Evolutionary conservation across 2,113 vertebrate genomes (phyloP).

Genomic region (Alaudala cheleensis): DNA sequence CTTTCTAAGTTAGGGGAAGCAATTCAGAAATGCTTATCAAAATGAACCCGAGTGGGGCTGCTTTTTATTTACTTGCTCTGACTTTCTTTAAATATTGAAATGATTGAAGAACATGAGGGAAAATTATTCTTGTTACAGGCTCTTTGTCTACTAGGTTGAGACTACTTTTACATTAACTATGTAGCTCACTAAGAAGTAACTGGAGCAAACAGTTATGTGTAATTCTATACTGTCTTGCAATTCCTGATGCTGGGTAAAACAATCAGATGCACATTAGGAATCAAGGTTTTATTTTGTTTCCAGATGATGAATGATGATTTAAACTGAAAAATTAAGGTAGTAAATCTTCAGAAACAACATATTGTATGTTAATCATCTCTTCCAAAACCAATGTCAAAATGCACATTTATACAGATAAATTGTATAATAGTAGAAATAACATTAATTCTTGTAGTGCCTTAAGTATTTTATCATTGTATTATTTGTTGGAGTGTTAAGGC

Average conservation of each 20-base stretch:
- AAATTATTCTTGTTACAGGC: background rate
- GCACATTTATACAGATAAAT: background rate
- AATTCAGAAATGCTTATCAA: background rate
- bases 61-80: background rate
- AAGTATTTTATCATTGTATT: background rate
- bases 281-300: background rate
- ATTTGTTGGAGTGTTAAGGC: background rate
- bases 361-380: background rate
- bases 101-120: background rate
- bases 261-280: background rate
- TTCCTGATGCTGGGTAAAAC: background rate
- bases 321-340: background rate
- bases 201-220: background rate
- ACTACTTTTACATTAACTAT: background rate
- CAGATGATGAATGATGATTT: constrained; percentile 1
- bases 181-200: background rate
- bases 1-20: background rate
- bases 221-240: background rate
- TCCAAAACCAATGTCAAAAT: background rate
- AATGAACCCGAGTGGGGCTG: background rate
- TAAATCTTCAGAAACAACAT: background rate
- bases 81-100: background rate
- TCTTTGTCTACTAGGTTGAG: background rate
- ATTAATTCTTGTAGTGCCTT: background rate
- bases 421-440: background rate